phyloP scores from a whole-genome alignment of 2,797 vertebrate genomes.

The Centropyge bicolor region DNA sequence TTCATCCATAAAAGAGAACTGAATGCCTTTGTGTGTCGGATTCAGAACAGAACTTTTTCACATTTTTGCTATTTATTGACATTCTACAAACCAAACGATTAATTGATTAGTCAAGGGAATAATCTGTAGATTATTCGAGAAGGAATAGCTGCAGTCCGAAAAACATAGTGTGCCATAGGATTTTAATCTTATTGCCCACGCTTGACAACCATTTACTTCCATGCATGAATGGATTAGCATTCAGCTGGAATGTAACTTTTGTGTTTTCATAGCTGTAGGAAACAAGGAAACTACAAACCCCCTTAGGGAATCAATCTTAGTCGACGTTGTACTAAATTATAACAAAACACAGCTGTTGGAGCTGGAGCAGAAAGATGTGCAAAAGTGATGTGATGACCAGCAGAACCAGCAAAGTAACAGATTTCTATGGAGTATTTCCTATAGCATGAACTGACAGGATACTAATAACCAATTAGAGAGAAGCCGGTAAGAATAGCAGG shows the following conservation, averaged over 20 bases:
- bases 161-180: background rate
- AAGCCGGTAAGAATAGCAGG: conserved; percentile 61
- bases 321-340: background rate
- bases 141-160: background rate
- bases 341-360: background rate
- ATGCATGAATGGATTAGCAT: background rate
- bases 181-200: background rate
- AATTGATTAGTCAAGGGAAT: background rate
- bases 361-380: background rate
- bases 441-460: conserved; percentile 37
- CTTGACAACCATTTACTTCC: background rate
- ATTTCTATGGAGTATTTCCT: conserved; percentile 31
- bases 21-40: background rate
- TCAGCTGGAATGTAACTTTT: background rate
- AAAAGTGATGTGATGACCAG: background rate
- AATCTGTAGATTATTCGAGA: background rate
- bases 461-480: conserved; percentile 68
- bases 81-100: background rate
- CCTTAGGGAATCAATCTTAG: background rate
- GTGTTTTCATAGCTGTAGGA: conserved; percentile 20
- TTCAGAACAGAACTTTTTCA: too few species aligned
- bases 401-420: conserved; percentile 23
- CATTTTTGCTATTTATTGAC: background rate
- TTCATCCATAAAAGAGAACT: background rate
- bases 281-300: conserved; percentile 1